phyloP scores from a whole-genome alignment of 1,140 invertebrate species.

The honey bee (Apis mellifera) region DNA sequence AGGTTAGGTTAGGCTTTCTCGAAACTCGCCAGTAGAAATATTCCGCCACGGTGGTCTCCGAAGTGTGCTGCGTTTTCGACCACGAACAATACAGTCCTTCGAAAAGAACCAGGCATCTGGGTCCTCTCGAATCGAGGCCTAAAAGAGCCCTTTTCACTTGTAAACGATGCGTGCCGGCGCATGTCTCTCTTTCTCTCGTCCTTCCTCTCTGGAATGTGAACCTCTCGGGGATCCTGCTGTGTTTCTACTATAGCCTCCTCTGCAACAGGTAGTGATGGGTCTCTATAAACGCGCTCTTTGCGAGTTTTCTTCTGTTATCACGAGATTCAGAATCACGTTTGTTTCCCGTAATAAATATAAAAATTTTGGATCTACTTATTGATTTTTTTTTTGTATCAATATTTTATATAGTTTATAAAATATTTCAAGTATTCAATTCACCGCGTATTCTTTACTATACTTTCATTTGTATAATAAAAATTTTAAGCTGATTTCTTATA shows the following conservation, averaged over 20 bases:
- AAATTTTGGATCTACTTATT: background rate
- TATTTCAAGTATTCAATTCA: background rate
- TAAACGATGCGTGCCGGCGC: constrained; percentile 47
- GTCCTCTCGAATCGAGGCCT: constrained; percentile 22
- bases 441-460: background rate
- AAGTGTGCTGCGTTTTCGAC: background rate
- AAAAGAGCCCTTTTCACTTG: constrained; percentile 42
- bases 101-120: constrained; percentile 23
- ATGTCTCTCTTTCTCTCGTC: constrained; percentile 40
- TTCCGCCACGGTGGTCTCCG: background rate
- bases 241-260: constrained; percentile 30
- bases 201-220: constrained; percentile 58
- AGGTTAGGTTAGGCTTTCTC: constrained; percentile 52
- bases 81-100: constrained; percentile 44
- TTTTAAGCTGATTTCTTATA: background rate
- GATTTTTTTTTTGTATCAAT: background rate
- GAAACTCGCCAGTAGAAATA: background rate
- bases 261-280: constrained; percentile 54
- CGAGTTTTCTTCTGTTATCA: constrained; percentile 3
- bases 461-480: background rate
- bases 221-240: constrained; percentile 50
- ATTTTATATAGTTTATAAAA: background rate
- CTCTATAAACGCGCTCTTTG: background rate
- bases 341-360: background rate
- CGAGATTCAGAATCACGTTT: background rate